Evolutionary conservation across 2,797 vertebrate genomes (phyloP).

Genomic region (Nothura maculosa): DNA sequence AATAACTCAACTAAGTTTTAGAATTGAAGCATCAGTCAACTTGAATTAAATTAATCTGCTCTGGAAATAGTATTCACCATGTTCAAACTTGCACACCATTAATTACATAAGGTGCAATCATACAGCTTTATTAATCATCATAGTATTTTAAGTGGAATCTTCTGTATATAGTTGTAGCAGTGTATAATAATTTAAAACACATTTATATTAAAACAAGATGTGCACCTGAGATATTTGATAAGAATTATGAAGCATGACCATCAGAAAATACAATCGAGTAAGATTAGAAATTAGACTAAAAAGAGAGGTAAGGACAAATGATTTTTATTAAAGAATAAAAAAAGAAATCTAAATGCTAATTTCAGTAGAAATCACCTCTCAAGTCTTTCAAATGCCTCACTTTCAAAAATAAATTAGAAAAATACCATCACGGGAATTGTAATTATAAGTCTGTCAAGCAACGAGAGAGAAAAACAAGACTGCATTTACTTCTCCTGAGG

Average conservation of each 20-base stretch:
- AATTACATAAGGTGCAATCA: slow-evolving; percentile 53
- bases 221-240: slow-evolving; percentile 2
- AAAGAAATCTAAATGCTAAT: neutral
- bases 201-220: slow-evolving; percentile 19
- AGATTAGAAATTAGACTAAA: neutral
- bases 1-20: slow-evolving; percentile 47
- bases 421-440: slow-evolving; percentile 15
- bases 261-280: slow-evolving; percentile 17
- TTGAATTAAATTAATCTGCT: slow-evolving; percentile 41
- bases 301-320: neutral
- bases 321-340: slow-evolving; percentile 44
- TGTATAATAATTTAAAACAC: slow-evolving; percentile 21
- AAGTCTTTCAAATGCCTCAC: slow-evolving; percentile 36
- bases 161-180: neutral
- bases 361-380: slow-evolving; percentile 29
- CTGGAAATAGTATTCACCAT: neutral
- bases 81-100: slow-evolving; percentile 61
- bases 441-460: slow-evolving; percentile 40
- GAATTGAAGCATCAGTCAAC: slow-evolving; percentile 19
- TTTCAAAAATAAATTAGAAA: slow-evolving; percentile 56
- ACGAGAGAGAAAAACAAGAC: slow-evolving; percentile 42
- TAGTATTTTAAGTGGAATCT: slow-evolving; percentile 46
- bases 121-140: slow-evolving; percentile 49
- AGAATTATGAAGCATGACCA: slow-evolving; percentile 22
- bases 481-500: slow-evolving; percentile 52